Evolutionary conservation across 2,113 vertebrate genomes (phyloP).

Genomic region (Trichechus manatus): DNA sequence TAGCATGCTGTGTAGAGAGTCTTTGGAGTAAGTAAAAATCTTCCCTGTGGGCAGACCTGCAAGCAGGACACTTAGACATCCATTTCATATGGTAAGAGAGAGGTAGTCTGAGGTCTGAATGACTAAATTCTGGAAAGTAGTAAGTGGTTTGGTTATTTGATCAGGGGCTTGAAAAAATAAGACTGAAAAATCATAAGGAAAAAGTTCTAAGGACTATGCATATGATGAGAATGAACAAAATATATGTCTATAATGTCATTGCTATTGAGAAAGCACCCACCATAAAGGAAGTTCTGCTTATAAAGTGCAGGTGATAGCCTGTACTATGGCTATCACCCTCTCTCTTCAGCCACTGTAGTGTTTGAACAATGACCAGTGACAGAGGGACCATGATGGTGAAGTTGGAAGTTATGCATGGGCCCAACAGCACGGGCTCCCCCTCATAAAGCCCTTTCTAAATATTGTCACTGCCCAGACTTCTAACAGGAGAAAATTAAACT

Average conservation of each 20-base stretch:
- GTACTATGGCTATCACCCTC: not conserved
- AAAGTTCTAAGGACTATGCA: no score
- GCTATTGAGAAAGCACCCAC: not conserved
- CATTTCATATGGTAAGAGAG: not conserved
- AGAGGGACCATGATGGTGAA: not conserved
- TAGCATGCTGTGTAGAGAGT: not conserved
- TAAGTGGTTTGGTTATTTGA: not conserved
- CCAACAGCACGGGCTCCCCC: not conserved
- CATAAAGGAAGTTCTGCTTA: not conserved
- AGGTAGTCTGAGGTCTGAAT: not conserved
- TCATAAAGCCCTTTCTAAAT: no score
- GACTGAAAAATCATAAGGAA: not conserved
- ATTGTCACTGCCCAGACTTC: not conserved
- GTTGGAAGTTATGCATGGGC: not conserved
- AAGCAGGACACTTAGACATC: not conserved
- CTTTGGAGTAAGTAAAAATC: not conserved
- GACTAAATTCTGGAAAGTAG: not conserved
- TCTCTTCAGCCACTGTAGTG: not conserved
- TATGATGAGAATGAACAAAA: not conserved
- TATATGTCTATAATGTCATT: not conserved
- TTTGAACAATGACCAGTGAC: not conserved
- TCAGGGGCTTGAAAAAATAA: not conserved
- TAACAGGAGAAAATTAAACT: not conserved
- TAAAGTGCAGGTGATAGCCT: not conserved
- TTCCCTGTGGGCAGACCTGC: not conserved